Percentiles rank a stretch among this genome's conserved stretches.
Evolutionary conservation across 2,888 invertebrate species (phyloP).

Genomic region (Ametastegia equiseti): DNA sequence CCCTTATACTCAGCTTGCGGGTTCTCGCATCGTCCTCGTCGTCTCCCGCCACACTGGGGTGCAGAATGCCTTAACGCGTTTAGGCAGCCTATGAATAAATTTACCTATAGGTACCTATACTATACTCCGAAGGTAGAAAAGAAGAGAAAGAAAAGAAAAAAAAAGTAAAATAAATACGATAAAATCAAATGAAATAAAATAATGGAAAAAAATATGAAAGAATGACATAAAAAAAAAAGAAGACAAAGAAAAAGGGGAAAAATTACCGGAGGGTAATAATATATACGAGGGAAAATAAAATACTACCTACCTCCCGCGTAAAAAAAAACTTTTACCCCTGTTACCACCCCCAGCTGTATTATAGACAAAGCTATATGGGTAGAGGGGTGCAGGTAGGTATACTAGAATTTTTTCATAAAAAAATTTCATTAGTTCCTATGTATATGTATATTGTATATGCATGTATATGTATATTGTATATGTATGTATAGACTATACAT

Average conservation of each 20-base stretch:
- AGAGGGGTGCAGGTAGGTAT: too few relatives aligned
- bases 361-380: too few relatives aligned
- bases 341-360: too few relatives aligned
- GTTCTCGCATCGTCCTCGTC: slow-evolving; percentile 50
- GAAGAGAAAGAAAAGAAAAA: not conserved
- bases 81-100: slow-evolving; percentile 74
- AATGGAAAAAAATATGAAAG: not conserved
- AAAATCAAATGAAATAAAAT: not conserved
- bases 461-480: too few relatives aligned
- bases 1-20: not conserved
- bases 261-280: too few relatives aligned
- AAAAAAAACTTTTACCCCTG: not conserved
- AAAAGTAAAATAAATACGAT: not conserved
- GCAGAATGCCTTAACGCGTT: slow-evolving; percentile 69
- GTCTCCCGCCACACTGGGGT: slow-evolving; percentile 53
- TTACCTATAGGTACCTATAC: too few relatives aligned
- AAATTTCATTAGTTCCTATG: too few relatives aligned
- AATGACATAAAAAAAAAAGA: too few relatives aligned
- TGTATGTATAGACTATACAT: too few relatives aligned
- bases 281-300: not conserved
- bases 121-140: slow-evolving; percentile 19
- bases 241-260: too few relatives aligned
- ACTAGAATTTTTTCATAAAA: too few relatives aligned
- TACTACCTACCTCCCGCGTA: not conserved
- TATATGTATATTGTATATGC: too few relatives aligned